Conservation (phyloP, 30 jellyfish, hydroid and myxozoan species). For the Pelagia noctiluca region DNA sequence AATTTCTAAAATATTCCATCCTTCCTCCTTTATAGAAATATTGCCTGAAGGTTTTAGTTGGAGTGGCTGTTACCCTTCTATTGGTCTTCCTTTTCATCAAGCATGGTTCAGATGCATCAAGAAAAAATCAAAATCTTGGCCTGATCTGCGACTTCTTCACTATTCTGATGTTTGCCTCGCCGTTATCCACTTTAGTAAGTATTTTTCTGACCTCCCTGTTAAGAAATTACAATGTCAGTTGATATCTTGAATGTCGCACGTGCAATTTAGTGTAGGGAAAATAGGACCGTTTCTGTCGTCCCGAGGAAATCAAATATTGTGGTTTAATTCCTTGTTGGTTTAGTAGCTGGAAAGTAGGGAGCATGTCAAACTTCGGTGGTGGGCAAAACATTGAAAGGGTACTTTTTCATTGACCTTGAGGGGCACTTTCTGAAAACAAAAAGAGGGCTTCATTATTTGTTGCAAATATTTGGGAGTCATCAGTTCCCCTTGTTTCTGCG, state of each 20-base stretch:
- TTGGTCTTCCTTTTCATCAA: not conserved
- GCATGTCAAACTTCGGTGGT: not conserved
- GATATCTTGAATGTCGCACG: not conserved
- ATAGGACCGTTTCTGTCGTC: too few species aligned
- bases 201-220: not conserved
- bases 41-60: slow-evolving; percentile 33
- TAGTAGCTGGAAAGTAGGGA: not conserved
- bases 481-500: not conserved
- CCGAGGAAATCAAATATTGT: not conserved
- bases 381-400: not conserved
- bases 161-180: slow-evolving; percentile 93
- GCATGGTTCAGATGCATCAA: slow-evolving; percentile 9
- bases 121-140: slow-evolving; percentile 59
- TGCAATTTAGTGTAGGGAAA: not conserved
- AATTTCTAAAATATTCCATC: too few species aligned
- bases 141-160: slow-evolving; percentile 73
- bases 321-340: not conserved
- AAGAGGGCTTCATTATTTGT: not conserved
- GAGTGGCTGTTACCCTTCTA: slow-evolving; percentile 13
- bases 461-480: not conserved
- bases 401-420: not conserved
- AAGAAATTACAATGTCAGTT: not conserved
- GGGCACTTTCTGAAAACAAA: not conserved
- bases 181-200: slow-evolving; percentile 89
- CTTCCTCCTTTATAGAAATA: slow-evolving; percentile 35